phyloP scores from a whole-genome alignment of 2,888 invertebrate genomes.

The Xestobium rufovillosum region DNA sequence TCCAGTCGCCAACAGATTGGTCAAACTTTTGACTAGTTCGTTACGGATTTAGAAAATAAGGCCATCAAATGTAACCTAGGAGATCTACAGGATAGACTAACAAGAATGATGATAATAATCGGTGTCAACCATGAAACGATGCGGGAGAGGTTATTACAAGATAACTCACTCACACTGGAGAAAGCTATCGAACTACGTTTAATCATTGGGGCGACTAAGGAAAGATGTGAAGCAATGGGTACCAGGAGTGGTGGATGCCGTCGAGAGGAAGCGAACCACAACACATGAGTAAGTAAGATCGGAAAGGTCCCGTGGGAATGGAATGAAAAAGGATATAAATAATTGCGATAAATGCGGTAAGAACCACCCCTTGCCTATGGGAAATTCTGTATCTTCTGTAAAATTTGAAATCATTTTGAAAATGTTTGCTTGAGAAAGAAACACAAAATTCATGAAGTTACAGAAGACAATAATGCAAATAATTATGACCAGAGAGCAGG shows the following conservation, averaged over 20 bases:
- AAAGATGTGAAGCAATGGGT: background rate
- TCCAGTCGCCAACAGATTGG: slow-evolving; percentile 17
- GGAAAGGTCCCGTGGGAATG: background rate
- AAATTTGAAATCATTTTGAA: background rate
- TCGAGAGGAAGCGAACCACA: too few species aligned
- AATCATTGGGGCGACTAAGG: slow-evolving; percentile 12
- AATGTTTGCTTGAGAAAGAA: background rate
- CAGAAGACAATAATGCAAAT: background rate
- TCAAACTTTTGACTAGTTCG: slow-evolving; percentile 23
- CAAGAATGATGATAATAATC: slow-evolving; percentile 22
- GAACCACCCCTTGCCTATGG: background rate
- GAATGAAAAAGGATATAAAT: slow-evolving; percentile 1
- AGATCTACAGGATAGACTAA: slow-evolving; percentile 19
- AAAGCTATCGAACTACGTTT: slow-evolving; percentile 19
- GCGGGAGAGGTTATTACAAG: slow-evolving; percentile 22
- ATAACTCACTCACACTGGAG: slow-evolving; percentile 19
- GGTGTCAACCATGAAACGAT: slow-evolving; percentile 19
- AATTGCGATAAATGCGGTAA: slow-evolving; percentile 4
- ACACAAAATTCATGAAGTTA: background rate
- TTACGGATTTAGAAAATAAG: slow-evolving; percentile 21
- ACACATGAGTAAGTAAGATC: too few species aligned
- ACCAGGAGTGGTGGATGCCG: too few species aligned
- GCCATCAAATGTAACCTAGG: slow-evolving; percentile 23
- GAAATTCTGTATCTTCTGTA: background rate
- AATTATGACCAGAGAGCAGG: too few species aligned